Evolutionary conservation across 2,113 vertebrate genomes (phyloP), one percentile per base, ranked within the genome.

Genomic region (Thunnus thynnus): DNA sequence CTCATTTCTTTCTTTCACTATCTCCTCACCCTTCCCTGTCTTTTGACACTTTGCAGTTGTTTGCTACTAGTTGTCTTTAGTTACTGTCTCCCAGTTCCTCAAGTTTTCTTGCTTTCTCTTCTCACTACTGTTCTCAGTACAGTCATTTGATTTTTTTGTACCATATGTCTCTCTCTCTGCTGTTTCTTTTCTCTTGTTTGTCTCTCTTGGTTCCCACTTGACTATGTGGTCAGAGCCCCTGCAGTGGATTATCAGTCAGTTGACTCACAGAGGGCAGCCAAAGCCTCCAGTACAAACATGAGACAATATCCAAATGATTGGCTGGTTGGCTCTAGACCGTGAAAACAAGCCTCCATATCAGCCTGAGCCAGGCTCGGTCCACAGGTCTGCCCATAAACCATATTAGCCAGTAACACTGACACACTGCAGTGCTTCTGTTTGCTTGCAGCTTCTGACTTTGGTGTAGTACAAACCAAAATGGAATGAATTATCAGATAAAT

Each of bases 201-300:
- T 56, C 46, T 75, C 51, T 61, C 41, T 73, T 69, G 72, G 75
- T 80, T 82, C 83, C 64, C 56, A 20, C 60, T 88, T 7, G 12
- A 58, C 70, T 55, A 50, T 73, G 83, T 79, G 82, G 82, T 86
- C 82, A 67, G 67, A 90, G 87, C 72, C 72, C 80, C 89, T 75
- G 78, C 70, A 64, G 87, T 86, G 79, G 91, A 93, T 93, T 89
- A 93, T 90, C 83, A 85, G 89, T 92, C 90, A 90, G 90, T 93
- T 90, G 91, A 88, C 87, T 91, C 76, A 16, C 77, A 86, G 86
- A 92, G 87, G 80, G 86, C 83, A 87, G 85, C 90, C 85, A 85
- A 91, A 88, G 82, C 84, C 61, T 77, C 75, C 90, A 77, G 79
- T 85, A 78, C 88, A 94, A 94, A 92, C 91, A 89, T 76, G 83